Evolutionary conservation across 2,797 vertebrate species (phyloP).

Genomic region (Neopelma chrysocephalum): DNA sequence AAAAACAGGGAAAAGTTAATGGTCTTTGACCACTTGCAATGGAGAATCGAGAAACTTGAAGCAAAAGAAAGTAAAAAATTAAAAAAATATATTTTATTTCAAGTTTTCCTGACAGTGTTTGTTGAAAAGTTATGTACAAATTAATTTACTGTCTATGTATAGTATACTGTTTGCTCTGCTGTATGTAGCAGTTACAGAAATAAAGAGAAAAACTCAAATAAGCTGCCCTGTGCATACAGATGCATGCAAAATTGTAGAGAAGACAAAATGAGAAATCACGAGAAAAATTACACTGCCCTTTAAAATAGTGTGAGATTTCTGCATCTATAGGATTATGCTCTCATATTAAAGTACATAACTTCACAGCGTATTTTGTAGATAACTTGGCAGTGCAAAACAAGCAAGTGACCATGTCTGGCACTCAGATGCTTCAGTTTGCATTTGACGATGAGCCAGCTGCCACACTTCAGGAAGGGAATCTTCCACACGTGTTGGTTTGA

Average conservation of each 20-base stretch:
- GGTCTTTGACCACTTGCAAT: not conserved
- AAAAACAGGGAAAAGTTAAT: not conserved
- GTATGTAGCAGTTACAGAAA: not conserved
- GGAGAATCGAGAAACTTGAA: not conserved
- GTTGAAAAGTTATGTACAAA: not conserved
- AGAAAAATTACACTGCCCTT: not conserved
- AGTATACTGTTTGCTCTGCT: not conserved
- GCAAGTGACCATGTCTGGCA: slow-evolving; percentile 28
- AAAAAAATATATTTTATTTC: not conserved
- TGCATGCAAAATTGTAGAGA: not conserved
- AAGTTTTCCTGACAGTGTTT: not conserved
- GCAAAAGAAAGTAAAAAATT: not conserved
- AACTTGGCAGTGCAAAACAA: not conserved
- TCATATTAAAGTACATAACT: not conserved
- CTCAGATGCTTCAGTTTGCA: slow-evolving; percentile 51
- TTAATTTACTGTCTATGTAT: not conserved
- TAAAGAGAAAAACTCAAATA: not conserved
- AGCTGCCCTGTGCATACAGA: not conserved
- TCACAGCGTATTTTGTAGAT: not conserved
- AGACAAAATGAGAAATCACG: not conserved
- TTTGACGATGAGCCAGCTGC: slow-evolving; percentile 41
- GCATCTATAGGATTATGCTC: not conserved
- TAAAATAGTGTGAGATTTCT: not conserved
- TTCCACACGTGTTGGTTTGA: not conserved
- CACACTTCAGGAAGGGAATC: slow-evolving; percentile 23